phyloP scores from a whole-genome alignment of 2,113 vertebrate species.

The Corythaeola cristata region DNA sequence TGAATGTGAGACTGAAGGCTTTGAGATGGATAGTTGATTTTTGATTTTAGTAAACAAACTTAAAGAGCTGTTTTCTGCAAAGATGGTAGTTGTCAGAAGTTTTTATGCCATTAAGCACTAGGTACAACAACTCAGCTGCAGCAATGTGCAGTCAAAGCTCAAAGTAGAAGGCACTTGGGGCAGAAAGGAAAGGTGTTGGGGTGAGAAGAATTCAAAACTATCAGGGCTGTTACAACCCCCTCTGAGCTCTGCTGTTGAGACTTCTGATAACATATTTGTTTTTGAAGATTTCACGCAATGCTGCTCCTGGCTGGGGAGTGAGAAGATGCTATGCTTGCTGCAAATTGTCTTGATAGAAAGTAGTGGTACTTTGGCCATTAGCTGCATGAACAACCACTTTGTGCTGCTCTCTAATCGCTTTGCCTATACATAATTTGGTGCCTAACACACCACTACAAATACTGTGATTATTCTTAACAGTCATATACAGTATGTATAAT shows the following conservation, averaged over 20 bases:
- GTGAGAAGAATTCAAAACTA: constrained; percentile 39
- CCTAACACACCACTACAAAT: constrained; percentile 50
- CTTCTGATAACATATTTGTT: constrained; percentile 7
- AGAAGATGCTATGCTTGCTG: constrained; percentile 19
- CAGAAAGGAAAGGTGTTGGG: not conserved
- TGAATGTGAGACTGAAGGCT: not conserved
- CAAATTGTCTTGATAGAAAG: constrained; percentile 52
- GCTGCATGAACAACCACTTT: constrained; percentile 43
- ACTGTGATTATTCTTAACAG: constrained; percentile 54
- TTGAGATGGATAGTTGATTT: not conserved
- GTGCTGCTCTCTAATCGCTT: constrained; percentile 49
- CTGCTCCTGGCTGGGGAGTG: constrained; percentile 31
- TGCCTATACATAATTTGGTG: constrained; percentile 53
- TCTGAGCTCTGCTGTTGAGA: constrained; percentile 27
- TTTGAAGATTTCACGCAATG: constrained; percentile 32
- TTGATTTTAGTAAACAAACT: not conserved
- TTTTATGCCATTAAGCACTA: not conserved
- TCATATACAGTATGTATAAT: constrained; percentile 21
- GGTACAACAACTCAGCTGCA: not conserved
- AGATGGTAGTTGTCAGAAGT: not conserved
- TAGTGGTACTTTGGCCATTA: constrained; percentile 48
- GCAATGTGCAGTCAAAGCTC: not conserved
- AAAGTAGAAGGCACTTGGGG: not conserved
- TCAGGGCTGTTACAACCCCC: not conserved
- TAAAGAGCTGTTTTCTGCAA: not conserved